Conservation (phyloP, 2,888 invertebrate species). For the Heliconius ethilla region DNA sequence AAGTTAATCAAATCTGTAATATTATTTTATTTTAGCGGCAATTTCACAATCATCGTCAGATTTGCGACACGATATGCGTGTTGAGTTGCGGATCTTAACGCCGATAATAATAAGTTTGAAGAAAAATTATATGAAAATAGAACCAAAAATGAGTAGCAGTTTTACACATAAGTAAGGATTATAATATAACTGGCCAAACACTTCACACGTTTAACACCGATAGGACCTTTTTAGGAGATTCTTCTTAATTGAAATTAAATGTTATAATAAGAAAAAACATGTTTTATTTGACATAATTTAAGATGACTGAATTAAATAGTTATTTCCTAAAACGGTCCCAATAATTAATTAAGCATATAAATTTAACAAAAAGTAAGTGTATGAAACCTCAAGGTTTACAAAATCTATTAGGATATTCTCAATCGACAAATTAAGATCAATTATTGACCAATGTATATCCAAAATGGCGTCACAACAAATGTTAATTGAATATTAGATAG, state of each 20-base stretch:
- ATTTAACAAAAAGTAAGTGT: slow-evolving; percentile 7
- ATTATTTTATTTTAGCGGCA: background rate
- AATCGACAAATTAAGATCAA: slow-evolving; percentile 29
- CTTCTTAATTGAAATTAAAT: slow-evolving; percentile 6
- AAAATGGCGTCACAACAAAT: slow-evolving; percentile 23
- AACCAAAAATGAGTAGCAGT: background rate
- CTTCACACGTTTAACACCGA: slow-evolving; percentile 7
- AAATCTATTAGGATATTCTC: slow-evolving; percentile 28
- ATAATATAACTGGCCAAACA: slow-evolving; percentile 4
- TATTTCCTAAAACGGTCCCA: slow-evolving; percentile 22
- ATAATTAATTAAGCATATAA: slow-evolving; percentile 7
- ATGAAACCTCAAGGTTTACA: slow-evolving; percentile 9
- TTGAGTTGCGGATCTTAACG: background rate
- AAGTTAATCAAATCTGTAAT: background rate
- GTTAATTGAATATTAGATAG: slow-evolving; percentile 24
- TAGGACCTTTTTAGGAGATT: slow-evolving; percentile 24
- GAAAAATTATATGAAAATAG: background rate
- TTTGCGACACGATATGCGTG: too few species aligned
- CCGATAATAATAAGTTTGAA: background rate
- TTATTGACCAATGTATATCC: slow-evolving; percentile 20
- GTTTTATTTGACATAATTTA: slow-evolving; percentile 16
- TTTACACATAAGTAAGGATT: slow-evolving; percentile 6
- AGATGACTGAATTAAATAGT: slow-evolving; percentile 8
- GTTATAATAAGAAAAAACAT: background rate
- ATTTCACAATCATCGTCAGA: too few species aligned